Conservation (phyloP, 2,888 invertebrate genomes). For the Dicyrtomina minuta region DNA sequence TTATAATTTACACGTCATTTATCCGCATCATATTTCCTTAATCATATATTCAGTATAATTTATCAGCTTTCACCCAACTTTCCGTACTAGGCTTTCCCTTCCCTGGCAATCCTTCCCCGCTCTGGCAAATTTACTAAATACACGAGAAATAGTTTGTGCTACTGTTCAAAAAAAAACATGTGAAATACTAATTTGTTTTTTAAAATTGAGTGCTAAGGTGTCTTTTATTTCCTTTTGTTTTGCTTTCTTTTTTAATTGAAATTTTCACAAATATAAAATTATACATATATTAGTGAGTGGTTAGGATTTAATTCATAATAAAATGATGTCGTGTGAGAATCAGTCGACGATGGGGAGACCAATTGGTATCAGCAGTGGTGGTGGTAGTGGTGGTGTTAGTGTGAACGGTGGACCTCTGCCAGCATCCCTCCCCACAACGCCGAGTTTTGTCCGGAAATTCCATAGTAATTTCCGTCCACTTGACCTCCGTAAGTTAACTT, state of each 20-base stretch:
- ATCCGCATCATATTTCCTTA: too few species aligned
- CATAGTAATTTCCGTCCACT: slow-evolving; percentile 51
- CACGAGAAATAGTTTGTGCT: too few species aligned
- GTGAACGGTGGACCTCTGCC: slow-evolving; percentile 17
- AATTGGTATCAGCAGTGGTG: slow-evolving; percentile 34
- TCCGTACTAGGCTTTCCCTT: slow-evolving; percentile 6
- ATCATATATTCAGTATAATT: neutral
- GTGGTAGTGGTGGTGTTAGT: too few species aligned
- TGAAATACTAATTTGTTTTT: too few species aligned
- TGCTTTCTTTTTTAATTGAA: too few species aligned
- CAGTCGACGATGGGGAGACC: slow-evolving; percentile 39
- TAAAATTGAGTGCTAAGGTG: too few species aligned
- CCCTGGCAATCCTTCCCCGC: neutral
- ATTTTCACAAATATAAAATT: too few species aligned
- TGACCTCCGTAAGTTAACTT: slow-evolving; percentile 49
- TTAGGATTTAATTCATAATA: slow-evolving; percentile 6
- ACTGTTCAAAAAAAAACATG: too few species aligned
- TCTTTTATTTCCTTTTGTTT: too few species aligned
- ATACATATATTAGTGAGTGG: neutral
- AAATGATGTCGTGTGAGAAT: slow-evolving; percentile 49
- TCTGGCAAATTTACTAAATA: neutral
- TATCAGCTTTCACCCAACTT: neutral
- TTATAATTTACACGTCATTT: neutral
- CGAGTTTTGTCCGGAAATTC: slow-evolving; percentile 50
- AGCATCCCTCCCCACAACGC: slow-evolving; percentile 45